These are phyloP conservation scores for Chrysogorgia sp. DNA, from an alignment of 92 coral and sea anemone genomes.

Conservation along the genomic window DNA sequence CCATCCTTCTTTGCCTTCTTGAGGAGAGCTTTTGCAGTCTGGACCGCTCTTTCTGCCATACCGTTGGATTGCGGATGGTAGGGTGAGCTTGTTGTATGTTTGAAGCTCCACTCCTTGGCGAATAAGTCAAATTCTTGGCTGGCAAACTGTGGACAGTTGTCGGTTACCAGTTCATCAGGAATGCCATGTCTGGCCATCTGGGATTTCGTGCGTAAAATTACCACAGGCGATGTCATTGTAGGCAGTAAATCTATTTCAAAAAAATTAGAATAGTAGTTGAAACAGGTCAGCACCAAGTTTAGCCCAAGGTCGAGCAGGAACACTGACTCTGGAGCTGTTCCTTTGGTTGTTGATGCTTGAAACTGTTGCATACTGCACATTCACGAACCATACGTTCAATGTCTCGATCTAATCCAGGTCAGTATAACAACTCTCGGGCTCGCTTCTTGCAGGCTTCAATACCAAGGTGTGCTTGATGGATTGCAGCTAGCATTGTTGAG, in stretches of 20 bases:
- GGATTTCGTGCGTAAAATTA: not conserved
- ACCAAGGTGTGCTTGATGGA: constrained; percentile 31
- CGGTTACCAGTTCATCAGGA: not conserved
- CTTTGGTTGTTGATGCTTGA: constrained; percentile 36
- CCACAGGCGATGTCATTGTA: not conserved
- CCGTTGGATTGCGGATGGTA: not conserved
- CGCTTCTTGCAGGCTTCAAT: constrained; percentile 39
- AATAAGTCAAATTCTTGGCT: not conserved
- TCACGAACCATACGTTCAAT: constrained; percentile 29
- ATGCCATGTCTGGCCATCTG: constrained; percentile 8
- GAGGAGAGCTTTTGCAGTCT: constrained; percentile 5
- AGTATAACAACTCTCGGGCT: constrained; percentile 27
- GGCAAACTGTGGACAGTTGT: constrained; percentile 5
- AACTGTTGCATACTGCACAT: constrained; percentile 36
- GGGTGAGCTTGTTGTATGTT: constrained; percentile 5
- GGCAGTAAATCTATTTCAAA: too few species aligned
- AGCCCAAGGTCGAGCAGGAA: constrained; percentile 24
- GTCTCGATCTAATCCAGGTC: constrained; percentile 29
- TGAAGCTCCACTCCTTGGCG: not conserved
- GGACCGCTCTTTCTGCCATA: constrained; percentile 2
- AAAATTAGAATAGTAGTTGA: too few species aligned
- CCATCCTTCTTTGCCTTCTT: constrained; percentile 1
- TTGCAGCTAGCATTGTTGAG: constrained; percentile 45
- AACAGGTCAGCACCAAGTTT: too few species aligned
- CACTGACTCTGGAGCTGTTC: constrained; percentile 25